Conservation (phyloP, 1,140 invertebrate genomes). For the Drosophila bifasciata region DNA sequence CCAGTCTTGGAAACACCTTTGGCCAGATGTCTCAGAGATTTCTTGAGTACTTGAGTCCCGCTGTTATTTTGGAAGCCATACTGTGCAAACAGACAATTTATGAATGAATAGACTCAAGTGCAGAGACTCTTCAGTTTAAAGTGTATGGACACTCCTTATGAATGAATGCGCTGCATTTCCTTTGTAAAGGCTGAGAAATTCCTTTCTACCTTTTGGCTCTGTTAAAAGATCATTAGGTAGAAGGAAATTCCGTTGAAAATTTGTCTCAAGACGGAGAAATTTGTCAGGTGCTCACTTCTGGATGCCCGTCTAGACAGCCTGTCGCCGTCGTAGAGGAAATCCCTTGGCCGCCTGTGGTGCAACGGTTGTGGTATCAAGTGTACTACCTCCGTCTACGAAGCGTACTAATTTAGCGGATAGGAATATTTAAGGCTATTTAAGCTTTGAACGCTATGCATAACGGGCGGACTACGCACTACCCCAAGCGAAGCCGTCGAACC, state of each 20-base stretch:
- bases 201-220: slow-evolving; percentile 43
- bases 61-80: slow-evolving; percentile 20
- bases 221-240: slow-evolving; percentile 79
- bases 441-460: no score
- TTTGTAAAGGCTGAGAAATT: slow-evolving; percentile 60
- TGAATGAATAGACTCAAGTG: slow-evolving; percentile 76
- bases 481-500: no score
- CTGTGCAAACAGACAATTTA: slow-evolving; percentile 57
- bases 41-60: slow-evolving; percentile 33
- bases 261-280: slow-evolving; percentile 47
- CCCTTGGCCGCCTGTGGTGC: slow-evolving; percentile 44
- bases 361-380: slow-evolving; percentile 73
- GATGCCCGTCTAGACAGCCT: slow-evolving; percentile 60
- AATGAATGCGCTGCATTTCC: slow-evolving; percentile 46
- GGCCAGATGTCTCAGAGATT: slow-evolving; percentile 51
- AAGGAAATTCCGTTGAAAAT: slow-evolving; percentile 70
- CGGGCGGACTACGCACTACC: no score
- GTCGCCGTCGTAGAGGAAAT: slow-evolving; percentile 51
- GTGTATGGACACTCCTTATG: slow-evolving; percentile 68
- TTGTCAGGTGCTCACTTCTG: slow-evolving; percentile 59
- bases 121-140: slow-evolving; percentile 77
- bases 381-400: no score
- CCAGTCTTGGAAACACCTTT: neutral
- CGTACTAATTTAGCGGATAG: neutral
- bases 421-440: neutral